Conservation (phyloP, 2,113 vertebrate genomes). For the Otis tarda region DNA sequence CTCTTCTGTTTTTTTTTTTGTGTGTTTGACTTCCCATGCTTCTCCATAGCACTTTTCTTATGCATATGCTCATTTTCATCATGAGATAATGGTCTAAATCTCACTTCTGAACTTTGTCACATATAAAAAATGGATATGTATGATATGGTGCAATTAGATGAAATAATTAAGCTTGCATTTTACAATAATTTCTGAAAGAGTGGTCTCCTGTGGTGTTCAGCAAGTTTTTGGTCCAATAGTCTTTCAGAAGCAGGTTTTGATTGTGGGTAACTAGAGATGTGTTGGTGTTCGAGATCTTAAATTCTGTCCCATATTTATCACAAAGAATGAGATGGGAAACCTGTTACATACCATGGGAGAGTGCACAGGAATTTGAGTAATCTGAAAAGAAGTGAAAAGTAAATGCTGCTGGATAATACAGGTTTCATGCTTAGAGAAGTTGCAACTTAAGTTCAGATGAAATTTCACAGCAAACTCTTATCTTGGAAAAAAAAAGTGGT, state of each 20-base stretch:
- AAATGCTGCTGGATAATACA: neutral
- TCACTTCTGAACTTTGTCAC: neutral
- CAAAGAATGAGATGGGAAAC: neutral
- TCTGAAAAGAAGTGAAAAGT: neutral
- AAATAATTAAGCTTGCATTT: neutral
- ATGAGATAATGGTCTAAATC: neutral
- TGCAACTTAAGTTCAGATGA: neutral
- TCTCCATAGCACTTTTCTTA: neutral
- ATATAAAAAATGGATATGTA: neutral
- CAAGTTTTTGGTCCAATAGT: neutral
- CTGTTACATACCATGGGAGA: neutral
- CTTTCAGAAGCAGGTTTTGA: neutral
- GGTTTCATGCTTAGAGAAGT: neutral
- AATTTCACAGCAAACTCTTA: neutral
- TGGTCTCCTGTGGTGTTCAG: neutral
- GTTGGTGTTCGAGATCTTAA: neutral
- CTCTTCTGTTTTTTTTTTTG: neutral
- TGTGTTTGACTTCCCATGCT: neutral
- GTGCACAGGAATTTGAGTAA: neutral
- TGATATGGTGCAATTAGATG: neutral
- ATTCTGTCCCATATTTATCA: neutral
- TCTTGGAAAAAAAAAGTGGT: neutral
- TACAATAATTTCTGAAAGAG: neutral
- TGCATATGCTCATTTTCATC: neutral
- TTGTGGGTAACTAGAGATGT: neutral